Conservation (phyloP, 2,888 invertebrate genomes). For the Drosophila glabriapex region DNA sequence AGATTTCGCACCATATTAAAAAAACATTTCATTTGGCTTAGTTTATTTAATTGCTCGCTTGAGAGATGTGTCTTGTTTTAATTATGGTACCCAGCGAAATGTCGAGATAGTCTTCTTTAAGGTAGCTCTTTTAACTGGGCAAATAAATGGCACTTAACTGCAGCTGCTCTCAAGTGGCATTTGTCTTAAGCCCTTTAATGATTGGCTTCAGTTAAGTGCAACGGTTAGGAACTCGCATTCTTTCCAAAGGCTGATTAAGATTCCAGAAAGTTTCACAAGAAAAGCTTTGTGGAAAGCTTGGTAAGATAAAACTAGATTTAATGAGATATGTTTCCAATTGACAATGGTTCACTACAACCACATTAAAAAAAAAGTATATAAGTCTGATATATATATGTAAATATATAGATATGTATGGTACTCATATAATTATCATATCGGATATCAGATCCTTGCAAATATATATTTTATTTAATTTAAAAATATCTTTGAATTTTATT, state of each 20-base stretch:
- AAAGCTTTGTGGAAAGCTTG: neutral
- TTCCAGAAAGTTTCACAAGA: slow-evolving; percentile 2
- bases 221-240: slow-evolving; percentile 2
- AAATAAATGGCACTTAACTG: slow-evolving; percentile 47
- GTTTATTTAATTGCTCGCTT: slow-evolving; percentile 62
- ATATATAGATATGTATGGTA: neutral
- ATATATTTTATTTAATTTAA: neutral
- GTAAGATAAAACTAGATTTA: neutral
- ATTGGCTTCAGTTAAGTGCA: slow-evolving; percentile 3
- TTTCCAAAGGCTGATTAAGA: slow-evolving; percentile 1
- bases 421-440: neutral
- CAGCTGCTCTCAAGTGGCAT: slow-evolving; percentile 2
- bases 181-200: neutral
- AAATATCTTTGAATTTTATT: neutral
- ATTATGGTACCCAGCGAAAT: slow-evolving; percentile 46
- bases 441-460: neutral
- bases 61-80: slow-evolving; percentile 52
- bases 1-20: slow-evolving; percentile 73
- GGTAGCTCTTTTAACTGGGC: slow-evolving; percentile 19
- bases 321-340: neutral
- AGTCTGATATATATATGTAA: neutral
- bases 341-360: neutral
- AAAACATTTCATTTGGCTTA: slow-evolving; percentile 59
- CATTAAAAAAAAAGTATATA: neutral
- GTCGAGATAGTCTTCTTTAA: slow-evolving; percentile 14